These are phyloP conservation scores for Neoscelio sp. DNA, from an alignment of 2,888 invertebrate genomes.

Conservation along the genomic window DNA sequence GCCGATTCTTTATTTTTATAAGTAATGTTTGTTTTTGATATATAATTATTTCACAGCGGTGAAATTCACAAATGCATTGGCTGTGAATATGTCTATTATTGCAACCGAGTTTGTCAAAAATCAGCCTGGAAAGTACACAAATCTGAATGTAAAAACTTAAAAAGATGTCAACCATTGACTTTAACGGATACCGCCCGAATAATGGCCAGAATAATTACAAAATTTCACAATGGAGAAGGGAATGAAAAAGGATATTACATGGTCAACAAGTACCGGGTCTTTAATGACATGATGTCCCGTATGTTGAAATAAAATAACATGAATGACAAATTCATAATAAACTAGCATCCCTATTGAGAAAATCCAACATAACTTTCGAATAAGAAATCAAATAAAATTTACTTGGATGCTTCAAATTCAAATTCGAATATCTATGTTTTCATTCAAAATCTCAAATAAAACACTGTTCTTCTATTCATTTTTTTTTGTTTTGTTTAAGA, in stretches of 20 bases:
- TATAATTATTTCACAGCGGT: too few species aligned
- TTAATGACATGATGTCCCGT: constrained; percentile 96
- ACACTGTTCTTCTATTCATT: too few species aligned
- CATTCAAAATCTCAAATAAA: too few species aligned
- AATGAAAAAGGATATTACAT: constrained; percentile 88
- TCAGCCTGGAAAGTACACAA: constrained; percentile 93
- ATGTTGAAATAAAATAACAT: constrained; percentile 84
- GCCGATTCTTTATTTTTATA: too few species aligned
- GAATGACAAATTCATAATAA: background rate
- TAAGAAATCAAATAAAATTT: too few species aligned
- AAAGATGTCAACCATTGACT: constrained; percentile 81
- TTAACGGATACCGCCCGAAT: constrained; percentile 93
- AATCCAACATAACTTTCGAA: too few species aligned
- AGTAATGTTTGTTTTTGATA: too few species aligned
- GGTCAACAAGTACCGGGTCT: constrained; percentile 88
- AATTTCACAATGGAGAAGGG: constrained; percentile 88
- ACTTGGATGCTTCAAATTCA: too few species aligned
- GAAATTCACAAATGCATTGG: constrained; percentile 24
- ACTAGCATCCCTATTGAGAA: too few species aligned
- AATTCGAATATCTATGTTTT: too few species aligned
- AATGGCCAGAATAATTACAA: constrained; percentile 90
- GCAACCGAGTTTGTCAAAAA: constrained; percentile 91
- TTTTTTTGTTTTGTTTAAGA: too few species aligned
- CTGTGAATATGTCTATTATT: constrained; percentile 93
- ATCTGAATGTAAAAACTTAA: constrained; percentile 90